Percentiles rank a stretch among this genome's conserved stretches.
Conservation (phyloP, 1,140 invertebrate species). For the Schlechtendalia chinensis region DNA sequence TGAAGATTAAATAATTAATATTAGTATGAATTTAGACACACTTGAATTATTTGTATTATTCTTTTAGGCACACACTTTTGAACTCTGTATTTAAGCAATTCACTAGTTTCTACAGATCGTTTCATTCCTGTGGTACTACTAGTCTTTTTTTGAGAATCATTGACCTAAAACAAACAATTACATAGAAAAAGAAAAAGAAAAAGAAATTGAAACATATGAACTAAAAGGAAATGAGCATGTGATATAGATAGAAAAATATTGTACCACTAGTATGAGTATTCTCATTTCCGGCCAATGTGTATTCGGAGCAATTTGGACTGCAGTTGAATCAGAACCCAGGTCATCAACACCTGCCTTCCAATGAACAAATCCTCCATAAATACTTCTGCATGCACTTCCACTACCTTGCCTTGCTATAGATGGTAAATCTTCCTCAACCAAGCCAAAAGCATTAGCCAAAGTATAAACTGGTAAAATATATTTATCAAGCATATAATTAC, state of each 20-base stretch:
- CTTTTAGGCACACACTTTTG: conserved; percentile 70
- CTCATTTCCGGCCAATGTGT: conserved; percentile 89
- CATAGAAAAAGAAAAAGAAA: not conserved
- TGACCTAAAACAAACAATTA: conserved; percentile 62
- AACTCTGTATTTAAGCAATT: conserved; percentile 75
- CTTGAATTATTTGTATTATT: conserved; percentile 67
- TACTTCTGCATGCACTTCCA: conserved; percentile 93
- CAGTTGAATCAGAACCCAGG: conserved; percentile 81
- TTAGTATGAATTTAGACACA: conserved; percentile 49
- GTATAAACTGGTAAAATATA: conserved; percentile 63
- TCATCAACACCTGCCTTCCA: conserved; percentile 69
- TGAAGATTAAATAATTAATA: not conserved
- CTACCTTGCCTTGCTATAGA: conserved; percentile 83
- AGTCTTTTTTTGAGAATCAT: conserved; percentile 80
- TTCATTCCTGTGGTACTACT: conserved; percentile 93
- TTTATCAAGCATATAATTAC: not conserved
- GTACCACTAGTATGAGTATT: conserved; percentile 84
- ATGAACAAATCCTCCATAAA: conserved; percentile 86
- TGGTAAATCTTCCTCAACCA: conserved; percentile 76
- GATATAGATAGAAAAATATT: not conserved
- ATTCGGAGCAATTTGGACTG: conserved; percentile 69
- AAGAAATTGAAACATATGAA: not conserved
- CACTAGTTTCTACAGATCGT: conserved; percentile 75
- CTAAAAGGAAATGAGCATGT: not conserved
- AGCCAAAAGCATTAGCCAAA: conserved; percentile 72